A percentile compares a stretch with the other conserved stretches of the same genome.
Conservation (phyloP, 2,113 vertebrate species). For the Gnathonemus longibarbis region DNA sequence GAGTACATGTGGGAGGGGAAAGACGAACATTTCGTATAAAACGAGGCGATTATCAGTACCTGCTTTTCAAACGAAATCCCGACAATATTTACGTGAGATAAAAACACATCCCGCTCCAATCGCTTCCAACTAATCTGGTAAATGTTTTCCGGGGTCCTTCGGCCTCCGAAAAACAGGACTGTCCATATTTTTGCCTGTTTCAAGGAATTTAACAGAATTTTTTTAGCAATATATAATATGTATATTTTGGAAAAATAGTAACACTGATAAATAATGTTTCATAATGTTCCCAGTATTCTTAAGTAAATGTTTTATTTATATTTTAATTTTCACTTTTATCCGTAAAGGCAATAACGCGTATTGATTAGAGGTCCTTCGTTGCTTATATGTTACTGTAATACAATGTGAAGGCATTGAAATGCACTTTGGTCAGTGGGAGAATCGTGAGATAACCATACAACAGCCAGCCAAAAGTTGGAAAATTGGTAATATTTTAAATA, state of each 20-base stretch:
- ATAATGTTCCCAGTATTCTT: background rate
- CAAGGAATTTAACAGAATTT: background rate
- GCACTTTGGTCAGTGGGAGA: background rate
- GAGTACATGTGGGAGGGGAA: background rate
- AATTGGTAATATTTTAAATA: slow-evolving; percentile 15
- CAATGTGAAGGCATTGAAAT: background rate
- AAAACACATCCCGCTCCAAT: slow-evolving; percentile 4
- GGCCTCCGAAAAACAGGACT: background rate
- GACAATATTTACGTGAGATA: background rate
- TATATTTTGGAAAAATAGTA: background rate
- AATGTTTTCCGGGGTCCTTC: slow-evolving; percentile 9
- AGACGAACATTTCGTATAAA: background rate
- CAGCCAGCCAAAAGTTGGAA: background rate
- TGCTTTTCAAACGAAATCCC: slow-evolving; percentile 17
- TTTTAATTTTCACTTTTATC: background rate
- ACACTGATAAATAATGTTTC: background rate
- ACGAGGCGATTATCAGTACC: slow-evolving; percentile 13
- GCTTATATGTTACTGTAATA: background rate
- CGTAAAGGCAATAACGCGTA: background rate
- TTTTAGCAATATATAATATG: background rate
- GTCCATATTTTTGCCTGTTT: slow-evolving; percentile 15
- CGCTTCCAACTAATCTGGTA: background rate
- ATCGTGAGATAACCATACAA: background rate
- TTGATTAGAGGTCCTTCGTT: background rate
- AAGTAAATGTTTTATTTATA: background rate